phyloP scores from a whole-genome alignment of 1,140 invertebrate species.

The Microvelia longipes region DNA sequence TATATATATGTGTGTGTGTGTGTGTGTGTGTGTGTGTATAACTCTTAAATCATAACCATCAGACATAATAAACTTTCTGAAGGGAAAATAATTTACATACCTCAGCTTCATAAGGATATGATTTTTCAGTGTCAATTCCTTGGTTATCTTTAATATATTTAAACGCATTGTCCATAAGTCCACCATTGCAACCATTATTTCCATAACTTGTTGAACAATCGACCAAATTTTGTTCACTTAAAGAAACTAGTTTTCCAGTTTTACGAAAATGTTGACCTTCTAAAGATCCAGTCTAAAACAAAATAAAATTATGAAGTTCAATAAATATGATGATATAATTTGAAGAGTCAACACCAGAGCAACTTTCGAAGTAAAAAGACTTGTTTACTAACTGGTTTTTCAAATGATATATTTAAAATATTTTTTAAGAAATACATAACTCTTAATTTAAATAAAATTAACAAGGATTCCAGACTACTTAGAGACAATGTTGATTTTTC shows the following conservation, averaged over 20 bases:
- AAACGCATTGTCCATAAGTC: conserved; percentile 87
- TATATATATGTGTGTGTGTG: no score
- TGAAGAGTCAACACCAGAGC: not conserved
- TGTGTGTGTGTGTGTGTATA: no score
- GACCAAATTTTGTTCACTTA: conserved; percentile 94
- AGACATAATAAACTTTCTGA: no score
- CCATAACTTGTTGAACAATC: conserved; percentile 83
- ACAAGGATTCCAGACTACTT: no score
- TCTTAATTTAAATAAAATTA: no score
- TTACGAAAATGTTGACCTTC: conserved; percentile 91
- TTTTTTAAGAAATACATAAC: no score
- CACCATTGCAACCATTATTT: conserved; percentile 92
- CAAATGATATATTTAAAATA: no score
- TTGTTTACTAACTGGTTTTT: not conserved
- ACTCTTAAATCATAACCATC: no score
- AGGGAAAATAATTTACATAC: conserved; percentile 8
- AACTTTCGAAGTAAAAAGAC: no score
- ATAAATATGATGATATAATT: not conserved
- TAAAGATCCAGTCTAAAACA: conserved; percentile 67
- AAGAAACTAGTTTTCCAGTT: conserved; percentile 64
- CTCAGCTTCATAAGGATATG: conserved; percentile 56
- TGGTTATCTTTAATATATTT: conserved; percentile 74
- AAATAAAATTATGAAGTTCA: not conserved
- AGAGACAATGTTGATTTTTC: no score
- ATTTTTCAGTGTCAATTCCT: conserved; percentile 79